Evolutionary conservation across 1,140 invertebrate species (phyloP).

Genomic region (Drosophila ohnishii): DNA sequence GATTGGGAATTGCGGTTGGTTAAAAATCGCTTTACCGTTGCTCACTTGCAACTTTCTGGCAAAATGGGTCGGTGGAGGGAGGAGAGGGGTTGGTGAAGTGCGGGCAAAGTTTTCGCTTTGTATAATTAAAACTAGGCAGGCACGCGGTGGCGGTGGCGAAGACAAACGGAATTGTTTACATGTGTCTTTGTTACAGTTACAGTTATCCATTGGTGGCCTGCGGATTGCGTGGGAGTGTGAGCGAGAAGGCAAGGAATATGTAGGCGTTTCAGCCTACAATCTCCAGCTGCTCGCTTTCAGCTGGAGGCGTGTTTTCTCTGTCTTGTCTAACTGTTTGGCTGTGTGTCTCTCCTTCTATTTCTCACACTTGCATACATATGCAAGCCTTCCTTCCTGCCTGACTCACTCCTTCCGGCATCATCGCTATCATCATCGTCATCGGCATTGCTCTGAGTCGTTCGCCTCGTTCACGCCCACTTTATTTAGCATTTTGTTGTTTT

Average conservation of each 20-base stretch:
- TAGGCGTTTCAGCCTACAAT: constrained; percentile 30
- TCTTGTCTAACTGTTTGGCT: constrained; percentile 10
- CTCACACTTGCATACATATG: constrained; percentile 53
- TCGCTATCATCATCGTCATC: constrained; percentile 43
- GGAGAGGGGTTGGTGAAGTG: constrained; percentile 19
- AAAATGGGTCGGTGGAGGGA: background rate
- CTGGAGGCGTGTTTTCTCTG: constrained; percentile 18
- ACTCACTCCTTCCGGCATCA: background rate
- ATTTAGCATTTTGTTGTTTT: constrained; percentile 77
- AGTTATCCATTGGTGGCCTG: constrained; percentile 63
- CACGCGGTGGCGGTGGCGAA: constrained; percentile 36
- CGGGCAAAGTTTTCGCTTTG: constrained; percentile 72
- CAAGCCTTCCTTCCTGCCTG: constrained; percentile 20
- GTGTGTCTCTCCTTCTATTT: constrained; percentile 36
- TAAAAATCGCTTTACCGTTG: constrained; percentile 52
- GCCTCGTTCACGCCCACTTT: constrained; percentile 62
- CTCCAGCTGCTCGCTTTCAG: constrained; percentile 32
- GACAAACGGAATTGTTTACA: constrained; percentile 76
- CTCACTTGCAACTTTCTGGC: constrained; percentile 38
- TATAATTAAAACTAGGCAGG: constrained; percentile 74
- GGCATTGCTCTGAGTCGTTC: constrained; percentile 25
- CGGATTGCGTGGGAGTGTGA: constrained; percentile 2
- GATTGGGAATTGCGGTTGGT: constrained; percentile 31
- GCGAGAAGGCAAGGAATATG: background rate
- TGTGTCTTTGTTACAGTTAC: constrained; percentile 77